phyloP scores from a whole-genome alignment of 2,888 invertebrate species.

The Mayetiola destructor region DNA sequence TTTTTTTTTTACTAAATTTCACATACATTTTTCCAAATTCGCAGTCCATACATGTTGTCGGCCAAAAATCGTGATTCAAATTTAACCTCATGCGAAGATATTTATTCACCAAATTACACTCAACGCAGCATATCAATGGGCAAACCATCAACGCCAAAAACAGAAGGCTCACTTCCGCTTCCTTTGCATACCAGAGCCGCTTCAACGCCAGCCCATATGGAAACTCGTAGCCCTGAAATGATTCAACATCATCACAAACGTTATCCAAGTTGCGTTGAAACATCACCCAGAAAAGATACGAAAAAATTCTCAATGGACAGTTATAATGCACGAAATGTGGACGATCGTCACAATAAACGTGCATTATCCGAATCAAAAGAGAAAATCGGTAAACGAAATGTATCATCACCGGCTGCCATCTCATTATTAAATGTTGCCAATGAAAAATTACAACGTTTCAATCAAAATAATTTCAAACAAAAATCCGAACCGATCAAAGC shows the following conservation, averaged over 20 bases:
- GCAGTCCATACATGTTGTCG: not conserved
- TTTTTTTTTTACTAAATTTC: not conserved
- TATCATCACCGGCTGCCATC: conserved; percentile 20
- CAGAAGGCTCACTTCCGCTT: conserved; percentile 28
- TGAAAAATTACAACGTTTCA: conserved; percentile 21
- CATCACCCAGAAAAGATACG: conserved; percentile 6
- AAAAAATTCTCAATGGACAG: conserved; percentile 21
- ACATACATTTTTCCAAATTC: not conserved
- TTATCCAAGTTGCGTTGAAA: conserved; percentile 23
- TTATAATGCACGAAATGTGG: conserved; percentile 14
- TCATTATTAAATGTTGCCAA: not conserved
- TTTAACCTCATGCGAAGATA: not conserved
- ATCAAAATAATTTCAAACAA: conserved; percentile 19
- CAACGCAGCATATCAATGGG: conserved; percentile 11
- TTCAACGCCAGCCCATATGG: conserved; percentile 30
- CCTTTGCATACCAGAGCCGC: conserved; percentile 33
- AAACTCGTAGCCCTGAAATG: conserved; percentile 14
- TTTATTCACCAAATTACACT: not conserved
- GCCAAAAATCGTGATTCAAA: not conserved
- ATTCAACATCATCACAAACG: conserved; percentile 24
- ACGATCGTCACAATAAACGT: conserved; percentile 20
- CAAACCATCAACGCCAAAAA: conserved; percentile 28
- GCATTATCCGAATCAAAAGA: conserved; percentile 27
- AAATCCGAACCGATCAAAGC: conserved; percentile 27
- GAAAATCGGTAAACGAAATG: conserved; percentile 29